phyloP scores from a whole-genome alignment of 2,113 vertebrate species.

The Dasyprocta punctata region DNA sequence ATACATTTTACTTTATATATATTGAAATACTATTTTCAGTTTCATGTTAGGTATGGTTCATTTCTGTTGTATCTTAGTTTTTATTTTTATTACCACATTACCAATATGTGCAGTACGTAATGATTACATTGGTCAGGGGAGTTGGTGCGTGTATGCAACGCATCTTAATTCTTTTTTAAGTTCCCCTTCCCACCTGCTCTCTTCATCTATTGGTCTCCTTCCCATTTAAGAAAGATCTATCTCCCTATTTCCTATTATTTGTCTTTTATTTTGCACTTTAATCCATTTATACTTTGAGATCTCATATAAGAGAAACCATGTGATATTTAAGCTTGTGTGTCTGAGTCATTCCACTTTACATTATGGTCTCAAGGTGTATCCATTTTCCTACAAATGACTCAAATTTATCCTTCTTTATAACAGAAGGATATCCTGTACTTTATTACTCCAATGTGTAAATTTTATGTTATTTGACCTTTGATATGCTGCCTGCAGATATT shows the following conservation, averaged over 20 bases:
- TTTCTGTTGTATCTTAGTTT: neutral
- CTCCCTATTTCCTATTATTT: neutral
- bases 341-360: neutral
- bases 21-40: slow-evolving; percentile 34
- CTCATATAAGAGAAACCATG: neutral
- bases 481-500: neutral
- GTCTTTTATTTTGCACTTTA: neutral
- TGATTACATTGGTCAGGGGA: neutral
- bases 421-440: neutral
- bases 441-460: neutral
- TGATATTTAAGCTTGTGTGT: neutral
- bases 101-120: neutral
- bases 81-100: neutral
- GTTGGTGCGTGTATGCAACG: neutral
- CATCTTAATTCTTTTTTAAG: neutral
- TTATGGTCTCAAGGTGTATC: neutral
- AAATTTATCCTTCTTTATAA: neutral
- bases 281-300: neutral
- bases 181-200: neutral
- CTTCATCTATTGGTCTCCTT: neutral
- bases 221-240: neutral
- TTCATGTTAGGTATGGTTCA: neutral
- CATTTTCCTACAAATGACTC: neutral
- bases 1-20: neutral
- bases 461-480: neutral